Conservation (phyloP, 37 sponge, comb jelly and placozoan species). For the Cliona cf. orientalis region DNA sequence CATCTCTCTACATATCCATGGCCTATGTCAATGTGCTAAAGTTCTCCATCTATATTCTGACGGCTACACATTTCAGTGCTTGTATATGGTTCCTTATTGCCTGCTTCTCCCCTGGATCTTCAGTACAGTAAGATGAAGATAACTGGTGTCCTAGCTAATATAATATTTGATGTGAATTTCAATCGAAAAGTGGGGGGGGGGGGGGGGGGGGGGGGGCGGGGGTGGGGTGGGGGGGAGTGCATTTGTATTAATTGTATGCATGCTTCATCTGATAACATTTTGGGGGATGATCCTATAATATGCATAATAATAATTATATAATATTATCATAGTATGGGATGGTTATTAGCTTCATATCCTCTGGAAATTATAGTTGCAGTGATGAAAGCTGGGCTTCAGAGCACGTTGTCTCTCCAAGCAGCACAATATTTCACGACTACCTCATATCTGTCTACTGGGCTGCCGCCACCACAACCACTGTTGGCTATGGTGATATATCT, state of each 20-base stretch:
- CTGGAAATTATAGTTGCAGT: slow-evolving; percentile 30
- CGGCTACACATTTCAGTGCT: slow-evolving; percentile 56
- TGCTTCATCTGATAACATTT: too few species aligned
- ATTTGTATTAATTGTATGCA: too few species aligned
- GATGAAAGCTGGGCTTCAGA: slow-evolving; percentile 58
- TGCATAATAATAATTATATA: neutral
- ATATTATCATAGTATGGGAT: neutral
- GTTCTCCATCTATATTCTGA: slow-evolving; percentile 70
- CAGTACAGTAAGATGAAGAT: too few species aligned
- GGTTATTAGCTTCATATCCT: neutral
- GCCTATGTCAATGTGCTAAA: slow-evolving; percentile 48
- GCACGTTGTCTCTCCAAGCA: slow-evolving; percentile 33
- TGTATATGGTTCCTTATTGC: slow-evolving; percentile 84
- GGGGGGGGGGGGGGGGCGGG: too few species aligned
- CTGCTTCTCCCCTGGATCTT: slow-evolving; percentile 49
- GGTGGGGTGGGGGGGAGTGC: too few species aligned
- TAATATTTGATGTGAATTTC: too few species aligned
- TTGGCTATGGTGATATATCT: slow-evolving; percentile 84
- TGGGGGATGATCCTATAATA: too few species aligned
- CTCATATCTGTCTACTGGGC: slow-evolving; percentile 83
- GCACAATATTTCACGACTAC: slow-evolving; percentile 67
- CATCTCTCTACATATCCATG: slow-evolving; percentile 65
- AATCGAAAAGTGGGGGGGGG: too few species aligned
- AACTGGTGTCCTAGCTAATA: too few species aligned
- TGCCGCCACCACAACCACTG: slow-evolving; percentile 76